A percentile compares a stretch with the other conserved stretches of the same genome.
Conservation (phyloP, 2,113 vertebrate species). For the Passerina amoena region DNA sequence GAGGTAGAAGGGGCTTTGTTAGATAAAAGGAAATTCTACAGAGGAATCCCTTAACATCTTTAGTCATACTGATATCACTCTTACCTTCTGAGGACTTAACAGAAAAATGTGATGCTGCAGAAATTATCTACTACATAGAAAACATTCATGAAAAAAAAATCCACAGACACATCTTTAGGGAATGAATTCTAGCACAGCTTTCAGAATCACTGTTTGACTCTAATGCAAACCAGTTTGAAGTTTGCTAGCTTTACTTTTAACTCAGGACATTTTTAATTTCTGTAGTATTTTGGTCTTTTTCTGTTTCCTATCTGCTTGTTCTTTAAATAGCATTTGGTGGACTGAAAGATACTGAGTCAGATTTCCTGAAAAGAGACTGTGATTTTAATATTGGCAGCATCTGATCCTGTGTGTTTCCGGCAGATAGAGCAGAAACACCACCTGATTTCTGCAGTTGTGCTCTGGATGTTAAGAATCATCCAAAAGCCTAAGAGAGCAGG, state of each 20-base stretch:
- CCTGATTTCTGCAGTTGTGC: slow-evolving; percentile 6
- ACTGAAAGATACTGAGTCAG: slow-evolving; percentile 11
- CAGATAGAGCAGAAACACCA: slow-evolving; percentile 42
- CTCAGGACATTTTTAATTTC: background rate
- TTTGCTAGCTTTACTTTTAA: background rate
- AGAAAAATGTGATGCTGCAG: background rate
- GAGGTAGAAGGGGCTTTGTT: background rate
- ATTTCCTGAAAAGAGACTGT: slow-evolving; percentile 46
- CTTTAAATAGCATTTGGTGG: slow-evolving; percentile 46
- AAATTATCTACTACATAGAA: background rate
- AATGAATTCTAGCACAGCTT: background rate
- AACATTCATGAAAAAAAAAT: background rate
- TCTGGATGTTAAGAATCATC: background rate
- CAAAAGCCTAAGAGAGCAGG: background rate
- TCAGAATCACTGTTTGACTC: background rate
- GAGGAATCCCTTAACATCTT: background rate
- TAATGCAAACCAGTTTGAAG: background rate
- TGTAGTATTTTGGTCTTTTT: background rate
- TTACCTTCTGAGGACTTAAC: background rate
- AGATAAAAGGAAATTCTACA: background rate
- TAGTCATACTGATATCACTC: background rate
- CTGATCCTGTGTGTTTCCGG: slow-evolving; percentile 49
- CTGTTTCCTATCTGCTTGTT: background rate
- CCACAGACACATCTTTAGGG: background rate
- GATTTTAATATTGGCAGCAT: slow-evolving; percentile 17